Evolutionary conservation across 35 echinoderm and acorn worm genomes (phyloP), one percentile per base, ranked within the genome.

Genomic region (Chiridota heheva): DNA sequence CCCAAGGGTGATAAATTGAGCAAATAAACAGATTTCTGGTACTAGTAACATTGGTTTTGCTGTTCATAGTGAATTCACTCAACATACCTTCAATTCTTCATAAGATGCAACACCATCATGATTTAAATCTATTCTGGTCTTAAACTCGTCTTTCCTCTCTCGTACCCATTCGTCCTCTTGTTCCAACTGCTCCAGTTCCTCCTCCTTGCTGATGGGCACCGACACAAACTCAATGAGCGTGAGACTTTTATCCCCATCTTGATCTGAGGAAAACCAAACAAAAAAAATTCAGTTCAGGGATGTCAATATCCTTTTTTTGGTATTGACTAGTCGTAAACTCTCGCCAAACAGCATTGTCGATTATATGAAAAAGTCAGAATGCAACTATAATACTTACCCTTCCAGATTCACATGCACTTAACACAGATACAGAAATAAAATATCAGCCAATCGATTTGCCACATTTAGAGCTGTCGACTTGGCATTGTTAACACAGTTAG

Each of bases 141-240:
- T 59, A 79, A 90, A 96, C 45, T 90, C 93, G 44, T 87, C 63
- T 26, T 62, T 86, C 24, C 93, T 82, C 42, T 86, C 93, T 40
- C 72, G 26, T 0, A 96, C 77, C 93, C 93, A 96, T 45, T 96
- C 93, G 55, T 96, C 93, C 28, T 82, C 70, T 57, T 70, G 44
- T 27, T 76, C 66, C 44, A 60, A 55, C 37, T 67, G 83, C 34
- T 58, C 73, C 17, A 91, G 20, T 34, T 91, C 88, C 22, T 61
- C 63, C 22, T 72, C 73, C 38, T 72, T 44, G 27, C 73, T 46
- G 42, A 79, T 62, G 7, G 93, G 93, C 13, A 96, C 82, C 10
- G 93, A 90, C 2, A 96, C 88, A 88, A 96, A 96, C 55, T 96
- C 93, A 4, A 57, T 33, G 38, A 96, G 38, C 4, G 78, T 72